Percentiles rank a stretch among this genome's conserved stretches.
These are phyloP conservation scores for Huso huso DNA, from an alignment of 2,797 vertebrate species.

Conservation along the genomic window DNA sequence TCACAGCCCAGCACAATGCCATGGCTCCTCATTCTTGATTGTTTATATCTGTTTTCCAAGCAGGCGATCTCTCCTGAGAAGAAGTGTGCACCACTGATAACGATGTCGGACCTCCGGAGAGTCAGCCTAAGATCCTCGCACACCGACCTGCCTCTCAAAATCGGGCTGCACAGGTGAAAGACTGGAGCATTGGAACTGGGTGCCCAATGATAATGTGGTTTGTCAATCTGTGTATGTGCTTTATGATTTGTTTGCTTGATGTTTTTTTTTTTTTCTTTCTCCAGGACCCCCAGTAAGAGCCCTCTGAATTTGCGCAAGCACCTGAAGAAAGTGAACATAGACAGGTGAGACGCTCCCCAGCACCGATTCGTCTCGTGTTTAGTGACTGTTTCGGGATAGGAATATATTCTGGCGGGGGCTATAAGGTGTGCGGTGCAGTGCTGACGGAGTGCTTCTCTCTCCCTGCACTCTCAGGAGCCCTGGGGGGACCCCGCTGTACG, in stretches of 20 bases:
- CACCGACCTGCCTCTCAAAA: slow-evolving; percentile 30
- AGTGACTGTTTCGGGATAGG: background rate
- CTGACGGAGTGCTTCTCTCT: background rate
- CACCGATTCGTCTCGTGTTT: background rate
- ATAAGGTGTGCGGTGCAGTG: background rate
- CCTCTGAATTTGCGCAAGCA: slow-evolving; percentile 56
- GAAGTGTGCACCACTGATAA: slow-evolving; percentile 45
- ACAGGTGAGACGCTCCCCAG: slow-evolving; percentile 45
- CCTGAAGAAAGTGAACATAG: slow-evolving; percentile 62
- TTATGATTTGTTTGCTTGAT: too few relatives aligned
- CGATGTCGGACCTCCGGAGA: slow-evolving; percentile 58
- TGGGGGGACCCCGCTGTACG: slow-evolving; percentile 63
- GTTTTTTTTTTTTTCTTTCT: background rate
- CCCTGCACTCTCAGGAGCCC: slow-evolving; percentile 52
- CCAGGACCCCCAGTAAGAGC: slow-evolving; percentile 49
- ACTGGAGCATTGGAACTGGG: background rate
- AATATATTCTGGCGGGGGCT: background rate
- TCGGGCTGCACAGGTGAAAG: slow-evolving; percentile 21
- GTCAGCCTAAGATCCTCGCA: slow-evolving; percentile 50
- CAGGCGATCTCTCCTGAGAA: slow-evolving; percentile 40
- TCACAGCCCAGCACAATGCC: background rate
- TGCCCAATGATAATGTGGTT: too few relatives aligned
- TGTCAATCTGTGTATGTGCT: too few relatives aligned
- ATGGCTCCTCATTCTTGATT: background rate
- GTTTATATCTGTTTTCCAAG: background rate